Base-by-base conservation (phyloP, 2,113 vertebrate species). In the Neogobius melanostomus region DNA sequence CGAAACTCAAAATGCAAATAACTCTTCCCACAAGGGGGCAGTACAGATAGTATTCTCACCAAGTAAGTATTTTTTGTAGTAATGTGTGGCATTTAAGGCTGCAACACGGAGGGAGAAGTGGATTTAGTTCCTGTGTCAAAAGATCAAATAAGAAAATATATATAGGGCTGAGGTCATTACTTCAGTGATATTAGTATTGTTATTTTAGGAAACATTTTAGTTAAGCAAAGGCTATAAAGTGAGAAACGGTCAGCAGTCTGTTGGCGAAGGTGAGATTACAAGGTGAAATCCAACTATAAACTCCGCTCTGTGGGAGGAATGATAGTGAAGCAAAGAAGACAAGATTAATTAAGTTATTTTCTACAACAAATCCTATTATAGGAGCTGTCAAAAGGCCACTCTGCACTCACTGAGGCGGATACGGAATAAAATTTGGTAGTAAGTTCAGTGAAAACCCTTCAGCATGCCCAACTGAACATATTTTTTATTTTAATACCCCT, bases 261-360 rank as follows among this genome's bases (percentile, higher is more conserved):
- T 36, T 6, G 67, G 50, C 14, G 73, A 70, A 36, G 28, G 28
- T 36, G 28, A 36, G 28, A 77, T 79, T 84, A 72, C 67, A 79
- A 77, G 76, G 78, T 83, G 75, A 79, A 0, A 11, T n/a, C 50
- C 50, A 51, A 11, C 51, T 8, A 36, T 36, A 36, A 53, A 16
- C n/a, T 53, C 11, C 64, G 43, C 4, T 16, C 66, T 21, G 71
- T 0, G n/a, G 56, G 46, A 71, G 17, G 45, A 66, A 71, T 53
- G 61, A 69, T 52, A n/a, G 15, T 52, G 62, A 64, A 59, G 61
- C 68, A 75, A 75, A 75, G 68, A 21, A 64, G 82, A 82, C 73
- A 69, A 84, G 80, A 88, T 83, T 78, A 82, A 89, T 89, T 45
- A 86, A 82, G 57, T 82, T 72, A 78, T 80, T 83, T 79, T 51